These are phyloP conservation scores for Agonum fuliginosum DNA, from an alignment of 2,888 invertebrate genomes.

Conservation along the genomic window DNA sequence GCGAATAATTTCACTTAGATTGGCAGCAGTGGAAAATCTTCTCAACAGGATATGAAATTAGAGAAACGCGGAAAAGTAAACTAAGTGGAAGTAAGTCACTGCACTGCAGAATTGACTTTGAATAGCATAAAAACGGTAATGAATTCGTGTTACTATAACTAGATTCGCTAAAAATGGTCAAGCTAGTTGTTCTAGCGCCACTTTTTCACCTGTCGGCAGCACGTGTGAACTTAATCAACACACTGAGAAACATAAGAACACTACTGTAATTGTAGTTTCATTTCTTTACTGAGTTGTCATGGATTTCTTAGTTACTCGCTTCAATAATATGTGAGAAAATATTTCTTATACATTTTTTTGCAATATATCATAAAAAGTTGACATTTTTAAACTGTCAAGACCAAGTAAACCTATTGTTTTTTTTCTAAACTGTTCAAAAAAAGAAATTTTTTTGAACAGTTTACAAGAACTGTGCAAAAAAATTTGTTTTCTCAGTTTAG, in stretches of 20 bases:
- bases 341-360: constrained; percentile 6
- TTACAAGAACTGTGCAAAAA: too few species aligned
- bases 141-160: constrained; percentile 13
- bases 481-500: too few species aligned
- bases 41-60: not conserved
- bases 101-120: not conserved
- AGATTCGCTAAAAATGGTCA: not conserved
- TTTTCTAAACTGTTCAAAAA: too few species aligned
- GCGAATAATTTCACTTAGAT: constrained; percentile 13
- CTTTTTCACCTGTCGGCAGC: constrained; percentile 2
- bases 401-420: too few species aligned
- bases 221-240: constrained; percentile 5
- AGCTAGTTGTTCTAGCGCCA: not conserved
- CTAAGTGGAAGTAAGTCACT: not conserved
- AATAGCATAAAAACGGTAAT: constrained; percentile 2
- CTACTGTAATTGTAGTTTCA: too few species aligned
- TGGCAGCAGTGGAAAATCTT: not conserved
- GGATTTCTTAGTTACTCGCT: too few species aligned
- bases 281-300: too few species aligned
- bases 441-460: too few species aligned
- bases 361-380: not conserved
- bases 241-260: too few species aligned
- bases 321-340: too few species aligned
- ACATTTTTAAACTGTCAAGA: not conserved
- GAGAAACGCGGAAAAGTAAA: constrained; percentile 3